Evolutionary conservation across 2,113 vertebrate genomes (phyloP), one percentile per base, ranked within the genome.

Genomic region (Gopherus evgoodei): DNA sequence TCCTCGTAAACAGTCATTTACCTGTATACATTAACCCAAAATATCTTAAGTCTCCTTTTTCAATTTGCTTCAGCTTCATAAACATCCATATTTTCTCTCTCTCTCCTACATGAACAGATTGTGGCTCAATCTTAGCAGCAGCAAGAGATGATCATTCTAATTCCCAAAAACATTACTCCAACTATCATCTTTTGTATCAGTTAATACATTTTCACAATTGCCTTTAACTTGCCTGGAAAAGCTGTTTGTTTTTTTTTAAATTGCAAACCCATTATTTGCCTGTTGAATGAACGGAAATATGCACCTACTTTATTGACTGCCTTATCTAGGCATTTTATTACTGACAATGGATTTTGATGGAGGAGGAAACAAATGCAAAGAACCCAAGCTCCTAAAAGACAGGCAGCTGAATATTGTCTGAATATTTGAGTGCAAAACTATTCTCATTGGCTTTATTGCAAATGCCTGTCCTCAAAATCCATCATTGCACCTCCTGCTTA

Each of bases 241-340:
- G 86, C 57, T 44, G 81, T 91, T 88, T 12, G 16, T 6, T 44
- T 79, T 91, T 47, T 95, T 25, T 79, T 47, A 95, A 86, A 62
- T 47, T n/a, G 90, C 57, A 95, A 96, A 50, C 38, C 76, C 19
- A 72, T 72, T 72, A 25, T 96, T 81, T 79, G 81, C 89, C 86
- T 7, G 44, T 90, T 81, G 69, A 42, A 75, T 47, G 42, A 27
- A 38, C 14, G 75, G 25, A 76, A 76, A 13, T 44, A 27, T 13
- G 11, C 42, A 42, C 22, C 75, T 76, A 27, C 42, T 76, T 47
- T 38, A 65, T n/a, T 76, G 42, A 76, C 72, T n/a, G 50, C 83
- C 69, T 93, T 83, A 90, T 88, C 65, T n/a, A n/a, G 16, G 17
- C n/a, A 21, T 72, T 72, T 72, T 38, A 38, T 72, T 38, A 72